phyloP scores from a whole-genome alignment of 2,888 invertebrate genomes.

The Drosophila antonietae region DNA sequence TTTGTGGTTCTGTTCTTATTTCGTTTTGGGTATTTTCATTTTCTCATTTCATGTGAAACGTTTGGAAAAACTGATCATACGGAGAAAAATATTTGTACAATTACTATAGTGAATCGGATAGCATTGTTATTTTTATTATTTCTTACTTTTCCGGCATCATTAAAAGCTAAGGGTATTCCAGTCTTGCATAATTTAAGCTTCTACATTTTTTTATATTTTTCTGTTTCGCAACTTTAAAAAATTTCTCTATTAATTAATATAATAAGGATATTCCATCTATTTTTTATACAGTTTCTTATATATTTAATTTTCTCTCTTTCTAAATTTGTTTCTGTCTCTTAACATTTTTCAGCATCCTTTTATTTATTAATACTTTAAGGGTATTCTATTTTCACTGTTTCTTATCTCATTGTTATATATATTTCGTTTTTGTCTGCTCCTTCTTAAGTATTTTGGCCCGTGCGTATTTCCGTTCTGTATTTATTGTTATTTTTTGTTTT shows the following conservation, averaged over 20 bases:
- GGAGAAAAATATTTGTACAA: neutral
- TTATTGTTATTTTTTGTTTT: constrained; percentile 68
- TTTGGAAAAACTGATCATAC: too few relatives aligned
- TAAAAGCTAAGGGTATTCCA: too few relatives aligned
- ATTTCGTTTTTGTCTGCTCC: constrained; percentile 8
- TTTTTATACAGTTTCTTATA: neutral
- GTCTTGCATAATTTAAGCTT: too few relatives aligned
- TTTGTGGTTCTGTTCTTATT: neutral
- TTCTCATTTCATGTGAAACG: neutral
- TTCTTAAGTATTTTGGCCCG: constrained; percentile 8
- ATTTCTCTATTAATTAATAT: neutral
- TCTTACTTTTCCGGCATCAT: neutral
- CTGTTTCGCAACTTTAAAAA: neutral
- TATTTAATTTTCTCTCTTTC: neutral
- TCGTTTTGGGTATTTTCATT: neutral
- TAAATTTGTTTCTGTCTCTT: neutral
- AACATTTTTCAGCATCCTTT: neutral
- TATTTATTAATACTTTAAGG: neutral
- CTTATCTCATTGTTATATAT: neutral
- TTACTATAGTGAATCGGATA: neutral
- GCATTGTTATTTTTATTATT: neutral
- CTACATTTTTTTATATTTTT: neutral
- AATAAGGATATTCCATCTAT: neutral
- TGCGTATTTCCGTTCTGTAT: constrained; percentile 66
- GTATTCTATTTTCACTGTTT: neutral